Percentiles rank a stretch among this genome's conserved stretches.
Evolutionary conservation across 30 jellyfish, hydroid and myxozoan genomes (phyloP).

Genomic region (Hydractinia echinata): DNA sequence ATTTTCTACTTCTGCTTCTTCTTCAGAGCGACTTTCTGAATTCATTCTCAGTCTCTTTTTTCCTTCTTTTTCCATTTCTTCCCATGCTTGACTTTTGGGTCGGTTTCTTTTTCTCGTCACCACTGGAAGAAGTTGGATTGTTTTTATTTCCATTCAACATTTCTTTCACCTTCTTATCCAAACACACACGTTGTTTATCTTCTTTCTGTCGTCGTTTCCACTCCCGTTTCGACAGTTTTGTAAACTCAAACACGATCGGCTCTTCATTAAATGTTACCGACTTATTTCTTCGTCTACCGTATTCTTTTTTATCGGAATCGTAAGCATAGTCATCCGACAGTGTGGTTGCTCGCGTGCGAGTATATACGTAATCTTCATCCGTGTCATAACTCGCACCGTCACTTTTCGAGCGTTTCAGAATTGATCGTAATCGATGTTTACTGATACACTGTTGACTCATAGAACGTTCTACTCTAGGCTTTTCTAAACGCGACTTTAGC

Average conservation of each 20-base stretch:
- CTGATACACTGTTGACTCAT: conserved; percentile 40
- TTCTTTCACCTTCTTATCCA: not conserved
- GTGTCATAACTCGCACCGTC: conserved; percentile 29
- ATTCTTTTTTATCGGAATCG: not conserved
- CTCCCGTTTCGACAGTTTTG: conserved; percentile 63
- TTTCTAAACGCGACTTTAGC: conserved; percentile 15
- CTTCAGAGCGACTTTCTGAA: conserved; percentile 15
- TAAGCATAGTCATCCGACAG: not conserved
- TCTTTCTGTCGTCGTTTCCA: conserved; percentile 63
- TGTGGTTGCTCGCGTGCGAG: conserved; percentile 26
- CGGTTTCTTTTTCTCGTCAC: not conserved
- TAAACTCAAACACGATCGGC: conserved; percentile 71
- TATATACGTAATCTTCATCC: conserved; percentile 2
- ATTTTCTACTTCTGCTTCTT: conserved; percentile 7
- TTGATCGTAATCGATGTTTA: conserved; percentile 35
- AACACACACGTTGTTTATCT: not conserved
- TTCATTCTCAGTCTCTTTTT: not conserved
- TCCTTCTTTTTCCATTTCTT: conserved; percentile 5
- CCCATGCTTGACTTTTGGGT: not conserved
- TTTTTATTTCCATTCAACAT: not conserved
- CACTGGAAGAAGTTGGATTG: not conserved
- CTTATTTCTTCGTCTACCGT: conserved; percentile 52
- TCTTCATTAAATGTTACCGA: conserved; percentile 73
- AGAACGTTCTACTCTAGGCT: conserved; percentile 38
- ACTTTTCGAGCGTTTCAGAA: conserved; percentile 60